phyloP scores from a whole-genome alignment of 2,888 invertebrate genomes.

The Cephus rjabovi region DNA sequence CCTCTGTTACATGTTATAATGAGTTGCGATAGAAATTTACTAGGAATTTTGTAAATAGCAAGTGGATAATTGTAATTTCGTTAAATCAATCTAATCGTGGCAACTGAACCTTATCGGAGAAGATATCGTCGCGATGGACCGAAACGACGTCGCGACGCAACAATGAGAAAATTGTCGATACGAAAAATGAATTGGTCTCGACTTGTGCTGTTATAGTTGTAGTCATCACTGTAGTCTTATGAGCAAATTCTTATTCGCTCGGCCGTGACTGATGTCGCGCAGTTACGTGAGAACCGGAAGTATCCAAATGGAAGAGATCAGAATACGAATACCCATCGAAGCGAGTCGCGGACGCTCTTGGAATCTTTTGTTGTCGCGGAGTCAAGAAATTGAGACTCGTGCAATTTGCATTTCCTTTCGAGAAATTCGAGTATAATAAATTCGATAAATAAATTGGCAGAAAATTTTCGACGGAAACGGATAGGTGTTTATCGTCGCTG shows the following conservation, averaged over 20 bases:
- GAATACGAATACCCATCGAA: not conserved
- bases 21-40: not conserved
- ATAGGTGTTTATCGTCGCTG: not conserved
- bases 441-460: not conserved
- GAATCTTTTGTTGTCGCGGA: not conserved
- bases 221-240: not conserved
- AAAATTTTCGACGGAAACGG: not conserved
- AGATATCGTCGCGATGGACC: not conserved
- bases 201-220: not conserved
- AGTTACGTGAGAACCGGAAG: conserved; percentile 3
- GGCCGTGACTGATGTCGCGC: not conserved
- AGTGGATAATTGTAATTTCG: not conserved
- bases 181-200: not conserved
- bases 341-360: not conserved
- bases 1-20: not conserved
- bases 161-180: not conserved
- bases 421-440: not conserved
- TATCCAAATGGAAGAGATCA: not conserved
- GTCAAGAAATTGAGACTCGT: not conserved
- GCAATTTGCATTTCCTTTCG: not conserved
- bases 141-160: not conserved
- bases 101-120: not conserved
- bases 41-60: not conserved
- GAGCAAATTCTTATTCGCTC: not conserved
- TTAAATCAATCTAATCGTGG: not conserved